Evolutionary conservation across 2,888 invertebrate species (phyloP).

Genomic region (Galerucella nymphaeae): DNA sequence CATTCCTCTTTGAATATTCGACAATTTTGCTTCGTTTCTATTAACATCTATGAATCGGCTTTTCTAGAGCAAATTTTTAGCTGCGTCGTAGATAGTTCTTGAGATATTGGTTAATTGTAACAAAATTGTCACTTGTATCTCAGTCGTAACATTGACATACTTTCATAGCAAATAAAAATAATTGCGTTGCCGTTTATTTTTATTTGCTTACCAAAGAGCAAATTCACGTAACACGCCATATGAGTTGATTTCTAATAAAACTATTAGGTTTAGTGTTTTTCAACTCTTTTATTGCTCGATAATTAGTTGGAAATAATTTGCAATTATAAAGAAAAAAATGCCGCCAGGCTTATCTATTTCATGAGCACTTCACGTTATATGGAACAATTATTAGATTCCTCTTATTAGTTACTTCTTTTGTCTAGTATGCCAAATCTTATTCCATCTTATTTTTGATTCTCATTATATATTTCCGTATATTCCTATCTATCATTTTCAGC

Average conservation of each 20-base stretch:
- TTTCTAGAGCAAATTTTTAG: neutral
- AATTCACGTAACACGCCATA: conserved; percentile 8
- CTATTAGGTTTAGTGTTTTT: conserved; percentile 1
- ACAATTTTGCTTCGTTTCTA: too few relatives aligned
- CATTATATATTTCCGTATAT: too few relatives aligned
- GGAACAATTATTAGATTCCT: too few relatives aligned
- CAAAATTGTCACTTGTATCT: conserved; percentile 46
- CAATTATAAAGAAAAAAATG: neutral
- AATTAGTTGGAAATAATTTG: neutral
- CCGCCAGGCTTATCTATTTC: neutral
- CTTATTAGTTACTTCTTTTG: too few relatives aligned
- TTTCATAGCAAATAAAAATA: conserved; percentile 44
- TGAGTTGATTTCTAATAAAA: conserved; percentile 7
- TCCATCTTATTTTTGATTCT: too few relatives aligned
- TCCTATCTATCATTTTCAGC: too few relatives aligned
- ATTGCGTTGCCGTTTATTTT: conserved; percentile 14
- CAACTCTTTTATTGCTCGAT: neutral
- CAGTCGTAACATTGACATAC: conserved; percentile 49
- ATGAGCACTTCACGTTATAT: neutral
- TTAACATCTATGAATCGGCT: too few relatives aligned
- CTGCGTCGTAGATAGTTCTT: neutral
- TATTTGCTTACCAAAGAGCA: conserved; percentile 16
- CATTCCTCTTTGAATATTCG: too few relatives aligned
- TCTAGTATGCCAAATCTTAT: too few relatives aligned
- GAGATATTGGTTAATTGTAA: conserved; percentile 29